A percentile compares a stretch with the other conserved stretches of the same genome.
These are phyloP conservation scores for Allophyes oxyacanthae DNA, from an alignment of 2,888 invertebrate species.

Conservation along the genomic window DNA sequence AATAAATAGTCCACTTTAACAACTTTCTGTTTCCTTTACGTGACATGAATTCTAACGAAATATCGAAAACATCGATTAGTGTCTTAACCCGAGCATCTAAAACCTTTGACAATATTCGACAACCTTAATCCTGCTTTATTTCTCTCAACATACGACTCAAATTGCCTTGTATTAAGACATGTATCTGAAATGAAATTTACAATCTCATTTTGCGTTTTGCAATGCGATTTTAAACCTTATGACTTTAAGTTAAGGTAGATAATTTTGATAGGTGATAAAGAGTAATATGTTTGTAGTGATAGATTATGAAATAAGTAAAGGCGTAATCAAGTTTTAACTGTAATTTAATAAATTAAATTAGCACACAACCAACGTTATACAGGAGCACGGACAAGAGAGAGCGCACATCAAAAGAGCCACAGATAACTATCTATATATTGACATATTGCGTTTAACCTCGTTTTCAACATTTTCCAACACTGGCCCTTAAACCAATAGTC, in stretches of 20 bases:
- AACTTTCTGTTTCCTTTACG: slow-evolving; percentile 49
- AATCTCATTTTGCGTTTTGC: background rate
- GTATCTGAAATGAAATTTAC: slow-evolving; percentile 9
- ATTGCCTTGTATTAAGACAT: slow-evolving; percentile 5
- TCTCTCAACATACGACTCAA: slow-evolving; percentile 1
- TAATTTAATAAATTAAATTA: too few relatives aligned
- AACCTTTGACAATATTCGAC: background rate
- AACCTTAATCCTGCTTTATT: slow-evolving; percentile 5
- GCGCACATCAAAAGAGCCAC: too few relatives aligned
- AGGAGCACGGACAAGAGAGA: too few relatives aligned
- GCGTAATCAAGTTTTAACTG: too few relatives aligned
- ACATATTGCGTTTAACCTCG: too few relatives aligned
- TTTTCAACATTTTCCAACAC: too few relatives aligned
- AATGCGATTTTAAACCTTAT: slow-evolving; percentile 9
- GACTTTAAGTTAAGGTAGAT: background rate
- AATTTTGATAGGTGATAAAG: background rate
- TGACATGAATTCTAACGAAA: slow-evolving; percentile 47
- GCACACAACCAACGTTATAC: too few relatives aligned
- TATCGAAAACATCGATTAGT: slow-evolving; percentile 34
- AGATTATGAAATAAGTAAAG: too few relatives aligned
- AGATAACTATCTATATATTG: too few relatives aligned
- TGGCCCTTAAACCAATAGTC: too few relatives aligned
- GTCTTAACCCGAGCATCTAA: background rate
- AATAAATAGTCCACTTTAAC: slow-evolving; percentile 43
- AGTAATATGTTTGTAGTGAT: slow-evolving; percentile 9